Evolutionary conservation across 2,797 vertebrate species (phyloP).

Genomic region (Heliangelus exortis): DNA sequence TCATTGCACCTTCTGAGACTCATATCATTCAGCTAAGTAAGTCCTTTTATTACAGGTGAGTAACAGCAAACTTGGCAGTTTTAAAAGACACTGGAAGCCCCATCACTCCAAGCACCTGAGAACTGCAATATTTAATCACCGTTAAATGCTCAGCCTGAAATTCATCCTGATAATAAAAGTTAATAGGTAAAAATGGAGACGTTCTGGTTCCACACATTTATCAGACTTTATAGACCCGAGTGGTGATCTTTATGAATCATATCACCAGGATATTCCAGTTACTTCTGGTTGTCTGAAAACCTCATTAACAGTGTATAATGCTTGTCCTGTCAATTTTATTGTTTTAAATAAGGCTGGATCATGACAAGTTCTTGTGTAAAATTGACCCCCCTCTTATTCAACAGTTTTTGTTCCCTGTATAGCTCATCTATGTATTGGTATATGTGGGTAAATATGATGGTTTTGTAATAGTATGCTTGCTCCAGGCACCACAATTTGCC

Average conservation of each 20-base stretch:
- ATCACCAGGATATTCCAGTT: neutral
- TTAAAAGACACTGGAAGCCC: neutral
- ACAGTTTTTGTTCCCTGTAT: neutral
- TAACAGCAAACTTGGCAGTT: neutral
- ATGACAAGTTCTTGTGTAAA: neutral
- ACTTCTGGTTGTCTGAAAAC: constrained; percentile 11
- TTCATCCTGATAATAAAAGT: neutral
- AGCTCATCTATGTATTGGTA: neutral
- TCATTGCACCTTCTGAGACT: neutral
- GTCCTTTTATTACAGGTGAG: neutral
- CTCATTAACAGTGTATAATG: neutral
- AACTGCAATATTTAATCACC: neutral
- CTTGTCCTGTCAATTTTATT: neutral
- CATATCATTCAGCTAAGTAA: neutral
- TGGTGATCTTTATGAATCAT: neutral
- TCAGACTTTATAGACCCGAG: neutral
- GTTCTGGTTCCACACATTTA: neutral
- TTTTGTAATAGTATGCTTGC: neutral
- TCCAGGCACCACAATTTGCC: neutral
- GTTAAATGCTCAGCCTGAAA: neutral
- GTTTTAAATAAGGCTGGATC: neutral
- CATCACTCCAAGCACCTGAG: neutral
- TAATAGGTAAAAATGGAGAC: neutral
- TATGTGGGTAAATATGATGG: neutral
- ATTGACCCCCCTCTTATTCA: neutral